Evolutionary conservation across 2,797 vertebrate species (phyloP).

Genomic region (Falco novaeseelandiae): DNA sequence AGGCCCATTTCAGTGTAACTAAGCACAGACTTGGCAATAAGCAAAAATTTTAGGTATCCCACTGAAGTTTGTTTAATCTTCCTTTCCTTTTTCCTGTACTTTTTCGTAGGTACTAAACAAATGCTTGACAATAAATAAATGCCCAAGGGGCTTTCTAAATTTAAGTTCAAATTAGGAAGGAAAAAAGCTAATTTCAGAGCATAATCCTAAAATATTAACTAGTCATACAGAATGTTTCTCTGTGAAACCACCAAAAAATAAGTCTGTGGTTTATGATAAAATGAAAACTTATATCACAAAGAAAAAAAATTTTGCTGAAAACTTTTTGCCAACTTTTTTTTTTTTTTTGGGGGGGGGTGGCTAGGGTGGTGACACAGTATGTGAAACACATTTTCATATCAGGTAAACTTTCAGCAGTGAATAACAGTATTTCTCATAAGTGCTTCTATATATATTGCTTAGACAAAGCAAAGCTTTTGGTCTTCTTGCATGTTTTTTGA

Average conservation of each 20-base stretch:
- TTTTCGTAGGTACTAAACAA: not conserved
- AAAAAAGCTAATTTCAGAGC: not conserved
- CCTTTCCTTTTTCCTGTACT: not conserved
- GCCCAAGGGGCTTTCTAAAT: not conserved
- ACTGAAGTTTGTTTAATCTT: not conserved
- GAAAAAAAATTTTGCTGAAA: not conserved
- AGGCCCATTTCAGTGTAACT: not conserved
- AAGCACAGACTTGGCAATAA: not conserved
- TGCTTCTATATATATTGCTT: not conserved
- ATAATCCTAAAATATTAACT: not conserved
- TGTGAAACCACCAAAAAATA: not conserved
- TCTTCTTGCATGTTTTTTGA: not conserved
- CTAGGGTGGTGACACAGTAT: not conserved
- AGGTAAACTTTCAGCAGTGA: not conserved
- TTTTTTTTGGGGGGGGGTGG: too few relatives aligned
- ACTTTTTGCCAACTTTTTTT: not conserved
- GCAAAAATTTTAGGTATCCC: not conserved
- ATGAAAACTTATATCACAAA: not conserved
- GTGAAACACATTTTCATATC: not conserved
- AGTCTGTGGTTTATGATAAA: not conserved
- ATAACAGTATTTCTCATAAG: not conserved
- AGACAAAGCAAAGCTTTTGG: not conserved
- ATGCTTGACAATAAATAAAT: not conserved
- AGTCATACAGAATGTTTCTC: not conserved
- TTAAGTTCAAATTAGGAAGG: not conserved